Evolutionary conservation across 2,888 invertebrate genomes (phyloP).

Genomic region (Drosophila merina): DNA sequence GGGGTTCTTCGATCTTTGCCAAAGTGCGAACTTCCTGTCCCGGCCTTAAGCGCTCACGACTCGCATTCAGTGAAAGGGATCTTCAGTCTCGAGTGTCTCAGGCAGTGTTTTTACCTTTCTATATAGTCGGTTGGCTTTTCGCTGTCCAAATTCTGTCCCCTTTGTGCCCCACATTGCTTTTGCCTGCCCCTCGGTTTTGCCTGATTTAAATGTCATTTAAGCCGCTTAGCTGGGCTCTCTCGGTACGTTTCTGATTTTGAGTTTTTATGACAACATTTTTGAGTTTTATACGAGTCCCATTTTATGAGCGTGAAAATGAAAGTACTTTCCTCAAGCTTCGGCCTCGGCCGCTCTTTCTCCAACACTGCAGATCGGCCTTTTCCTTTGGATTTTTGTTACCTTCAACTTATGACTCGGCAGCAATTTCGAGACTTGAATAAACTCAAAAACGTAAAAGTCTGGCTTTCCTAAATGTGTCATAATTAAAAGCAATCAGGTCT

Average conservation of each 20-base stretch:
- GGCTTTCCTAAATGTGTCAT: conserved; percentile 65
- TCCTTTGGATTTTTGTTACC: conserved; percentile 45
- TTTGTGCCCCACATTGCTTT: neutral
- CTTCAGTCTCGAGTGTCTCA: conserved; percentile 28
- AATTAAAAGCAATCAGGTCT: conserved; percentile 49
- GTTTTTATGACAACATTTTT: conserved; percentile 65
- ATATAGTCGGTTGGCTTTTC: conserved; percentile 43
- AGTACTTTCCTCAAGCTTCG: conserved; percentile 68
- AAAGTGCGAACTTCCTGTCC: conserved; percentile 75
- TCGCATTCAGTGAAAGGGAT: conserved; percentile 63
- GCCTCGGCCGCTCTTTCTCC: conserved; percentile 24
- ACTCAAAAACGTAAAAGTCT: conserved; percentile 53
- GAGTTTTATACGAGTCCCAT: conserved; percentile 57
- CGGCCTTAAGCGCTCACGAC: conserved; percentile 19
- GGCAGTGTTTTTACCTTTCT: conserved; percentile 55
- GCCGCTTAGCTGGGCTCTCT: conserved; percentile 66
- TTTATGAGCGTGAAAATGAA: conserved; percentile 74
- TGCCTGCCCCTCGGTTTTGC: conserved; percentile 22
- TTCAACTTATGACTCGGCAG: conserved; percentile 57
- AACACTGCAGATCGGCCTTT: conserved; percentile 35
- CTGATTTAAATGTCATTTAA: conserved; percentile 78
- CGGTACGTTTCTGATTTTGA: conserved; percentile 48
- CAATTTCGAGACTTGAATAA: conserved; percentile 46
- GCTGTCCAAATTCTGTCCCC: conserved; percentile 42
- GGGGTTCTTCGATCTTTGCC: conserved; percentile 47